Percentiles rank a stretch among this genome's conserved stretches.
Evolutionary conservation across 1,140 invertebrate genomes (phyloP).

Genomic region (Neomicropteryx cornuta): DNA sequence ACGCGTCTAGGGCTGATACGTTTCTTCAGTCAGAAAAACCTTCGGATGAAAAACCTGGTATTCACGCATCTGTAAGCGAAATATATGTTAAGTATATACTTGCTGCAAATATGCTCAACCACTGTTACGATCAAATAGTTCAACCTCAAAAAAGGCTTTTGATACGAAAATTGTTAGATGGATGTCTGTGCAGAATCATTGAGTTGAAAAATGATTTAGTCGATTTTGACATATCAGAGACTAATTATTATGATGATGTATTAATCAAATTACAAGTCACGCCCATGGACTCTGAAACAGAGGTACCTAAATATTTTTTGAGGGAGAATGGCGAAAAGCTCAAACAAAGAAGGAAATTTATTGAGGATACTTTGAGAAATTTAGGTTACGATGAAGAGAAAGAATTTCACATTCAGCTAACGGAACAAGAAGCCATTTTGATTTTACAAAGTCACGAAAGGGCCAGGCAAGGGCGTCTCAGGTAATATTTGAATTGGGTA

Average conservation of each 20-base stretch:
- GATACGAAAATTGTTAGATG: conserved; percentile 67
- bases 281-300: conserved; percentile 52
- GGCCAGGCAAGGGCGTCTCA: conserved; percentile 72
- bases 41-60: conserved; percentile 46
- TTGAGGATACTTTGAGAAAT: conserved; percentile 52
- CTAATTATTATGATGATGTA: conserved; percentile 76
- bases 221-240: conserved; percentile 74
- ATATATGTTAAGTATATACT: conserved; percentile 73
- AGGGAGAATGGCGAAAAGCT: conserved; percentile 54
- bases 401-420: conserved; percentile 44
- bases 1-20: conserved; percentile 50
- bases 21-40: conserved; percentile 48
- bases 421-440: conserved; percentile 71
- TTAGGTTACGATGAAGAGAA: conserved; percentile 56
- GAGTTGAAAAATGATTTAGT: conserved; percentile 79
- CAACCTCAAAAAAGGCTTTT: conserved; percentile 86
- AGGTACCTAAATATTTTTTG: conserved; percentile 56
- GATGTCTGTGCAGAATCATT: conserved; percentile 63
- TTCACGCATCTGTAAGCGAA: conserved; percentile 44
- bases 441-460: conserved; percentile 85
- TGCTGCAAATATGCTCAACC: conserved; percentile 61
- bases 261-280: conserved; percentile 46
- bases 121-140: conserved; percentile 81
- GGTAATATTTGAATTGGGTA: conserved; percentile 25
- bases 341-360: conserved; percentile 44